These are phyloP conservation scores for Turritopsis rubra DNA, from an alignment of 30 jellyfish, hydroid and myxozoan genomes.

Conservation along the genomic window DNA sequence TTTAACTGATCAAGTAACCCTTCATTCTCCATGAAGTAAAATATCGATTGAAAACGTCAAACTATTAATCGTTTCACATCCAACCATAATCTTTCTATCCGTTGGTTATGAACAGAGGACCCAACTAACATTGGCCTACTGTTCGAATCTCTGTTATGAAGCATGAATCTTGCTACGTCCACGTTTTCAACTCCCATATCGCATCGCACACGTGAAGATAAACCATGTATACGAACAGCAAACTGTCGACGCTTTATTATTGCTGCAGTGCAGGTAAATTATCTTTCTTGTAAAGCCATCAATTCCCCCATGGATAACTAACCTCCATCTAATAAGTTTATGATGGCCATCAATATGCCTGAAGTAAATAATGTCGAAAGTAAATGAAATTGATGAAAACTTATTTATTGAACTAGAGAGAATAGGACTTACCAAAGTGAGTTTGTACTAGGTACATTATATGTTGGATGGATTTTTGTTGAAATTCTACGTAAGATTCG, in stretches of 20 bases:
- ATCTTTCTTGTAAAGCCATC: not conserved
- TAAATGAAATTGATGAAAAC: no score
- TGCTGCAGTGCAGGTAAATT: not conserved
- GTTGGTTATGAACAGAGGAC: not conserved
- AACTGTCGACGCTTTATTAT: not conserved
- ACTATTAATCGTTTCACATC: no score
- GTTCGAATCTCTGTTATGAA: not conserved
- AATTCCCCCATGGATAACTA: not conserved
- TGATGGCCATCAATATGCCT: conserved; percentile 5
- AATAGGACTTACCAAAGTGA: no score
- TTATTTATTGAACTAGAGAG: no score
- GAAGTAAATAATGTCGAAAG: no score
- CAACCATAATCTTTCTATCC: no score
- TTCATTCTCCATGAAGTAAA: no score
- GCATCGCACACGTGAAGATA: not conserved
- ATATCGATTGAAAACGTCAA: no score
- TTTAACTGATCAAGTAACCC: no score
- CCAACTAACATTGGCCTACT: not conserved
- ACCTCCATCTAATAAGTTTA: not conserved
- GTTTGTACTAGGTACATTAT: no score
- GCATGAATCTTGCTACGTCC: not conserved
- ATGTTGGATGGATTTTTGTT: no score
- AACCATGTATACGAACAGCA: not conserved
- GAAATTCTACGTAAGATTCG: no score
- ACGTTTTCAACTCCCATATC: not conserved